Evolutionary conservation across 2,113 vertebrate species (phyloP), one percentile per base, ranked within the genome.

Genomic region (Pleuronectes platessa): DNA sequence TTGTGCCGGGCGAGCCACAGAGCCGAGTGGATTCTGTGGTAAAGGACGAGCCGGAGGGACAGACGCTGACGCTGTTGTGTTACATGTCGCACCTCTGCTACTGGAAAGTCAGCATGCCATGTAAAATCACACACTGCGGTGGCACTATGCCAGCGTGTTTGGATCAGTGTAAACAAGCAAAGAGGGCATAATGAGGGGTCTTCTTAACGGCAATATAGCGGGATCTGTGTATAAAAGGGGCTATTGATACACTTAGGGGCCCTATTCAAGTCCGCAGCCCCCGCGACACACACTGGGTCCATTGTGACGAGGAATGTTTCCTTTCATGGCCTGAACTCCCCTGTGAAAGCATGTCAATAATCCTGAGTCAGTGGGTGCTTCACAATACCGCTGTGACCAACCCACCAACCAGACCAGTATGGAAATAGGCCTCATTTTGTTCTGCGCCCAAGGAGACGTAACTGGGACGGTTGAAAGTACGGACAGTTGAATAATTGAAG

Each of bases 301-400:
- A 92, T 95, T 96, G 94, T 96, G 89, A 89, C 59, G 55, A 90
- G 93, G 94, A 93, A 95, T 94, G 93, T 95, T 86, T 93, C 93
- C 93, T 95, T 96, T 95, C 94, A 95, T 89, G 92, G 90, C 90
- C 88, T 89, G 87, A 92, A 90, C 92, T 92, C 87, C 90, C 90
- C 81, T 92, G 91, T 93, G 92, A 93, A 87, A 86, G 93, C 92
- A 94, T 87, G 93, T 94, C 94, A 94, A 94, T 93, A 94, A 94
- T 93, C 93, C 87, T 37, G 82, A 89, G 88, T 92, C 92, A 68
- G 79, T 88, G 86, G 85, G 88, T 80, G 87, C 90, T 89, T 84
- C 88, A 91, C 87, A 92, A 88, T 85, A 81, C 90, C 11, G 56
- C 88, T 26, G 70, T 66, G 53, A 61, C 76, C 83, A 58, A 75